A percentile compares a stretch with the other conserved stretches of the same genome.
Evolutionary conservation across 1,140 invertebrate genomes (phyloP).

Genomic region (Melanaphis sacchari): DNA sequence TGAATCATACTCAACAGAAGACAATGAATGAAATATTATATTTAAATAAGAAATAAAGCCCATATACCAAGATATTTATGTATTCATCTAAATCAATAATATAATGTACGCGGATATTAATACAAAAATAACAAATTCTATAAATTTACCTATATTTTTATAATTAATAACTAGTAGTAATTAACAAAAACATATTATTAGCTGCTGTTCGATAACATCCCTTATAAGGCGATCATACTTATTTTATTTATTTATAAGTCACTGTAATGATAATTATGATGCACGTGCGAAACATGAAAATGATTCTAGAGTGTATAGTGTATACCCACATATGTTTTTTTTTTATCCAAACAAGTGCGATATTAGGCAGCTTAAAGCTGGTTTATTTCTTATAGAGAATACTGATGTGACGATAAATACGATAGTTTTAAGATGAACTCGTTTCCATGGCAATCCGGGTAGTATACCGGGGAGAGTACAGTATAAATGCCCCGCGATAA

Average conservation of each 20-base stretch:
- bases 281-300: conserved; percentile 51
- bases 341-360: conserved; percentile 29
- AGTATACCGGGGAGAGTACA: not conserved
- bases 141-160: not conserved
- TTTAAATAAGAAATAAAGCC: not conserved
- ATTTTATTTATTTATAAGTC: conserved; percentile 21
- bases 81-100: not conserved
- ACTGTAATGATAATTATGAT: not conserved
- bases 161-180: not conserved
- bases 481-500: conserved; percentile 19
- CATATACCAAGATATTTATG: not conserved
- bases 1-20: not conserved
- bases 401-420: conserved; percentile 7
- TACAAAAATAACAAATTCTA: not conserved
- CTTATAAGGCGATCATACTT: conserved; percentile 15
- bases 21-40: not conserved
- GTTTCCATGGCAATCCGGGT: conserved; percentile 16
- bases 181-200: not conserved
- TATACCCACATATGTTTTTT: conserved; percentile 11
- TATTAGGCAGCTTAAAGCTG: conserved; percentile 31
- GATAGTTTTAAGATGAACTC: conserved; percentile 39
- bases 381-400: conserved; percentile 42
- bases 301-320: conserved; percentile 34
- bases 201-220: not conserved
- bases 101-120: not conserved